Percentiles rank a stretch among this genome's conserved stretches.
These are phyloP conservation scores for Onchidella celtica DNA, from an alignment of 2,888 invertebrate species.

Conservation along the genomic window DNA sequence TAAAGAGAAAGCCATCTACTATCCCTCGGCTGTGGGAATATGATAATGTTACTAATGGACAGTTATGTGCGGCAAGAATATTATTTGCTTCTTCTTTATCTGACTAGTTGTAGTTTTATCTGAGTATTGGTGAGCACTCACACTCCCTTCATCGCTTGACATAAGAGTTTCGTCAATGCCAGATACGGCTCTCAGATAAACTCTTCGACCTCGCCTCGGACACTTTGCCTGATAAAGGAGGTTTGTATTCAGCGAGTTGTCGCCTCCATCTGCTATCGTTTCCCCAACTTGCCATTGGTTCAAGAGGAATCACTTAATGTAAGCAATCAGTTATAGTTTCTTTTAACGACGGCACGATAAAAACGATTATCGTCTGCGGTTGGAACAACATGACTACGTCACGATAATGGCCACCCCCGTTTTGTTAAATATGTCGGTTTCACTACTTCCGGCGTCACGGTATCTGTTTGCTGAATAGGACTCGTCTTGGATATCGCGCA, in stretches of 20 bases:
- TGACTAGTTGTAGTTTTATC: too few relatives aligned
- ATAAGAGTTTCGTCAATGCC: constrained; percentile 3
- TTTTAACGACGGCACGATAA: constrained; percentile 19
- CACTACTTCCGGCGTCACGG: constrained; percentile 25
- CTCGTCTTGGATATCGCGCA: constrained; percentile 24
- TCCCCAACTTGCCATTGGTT: neutral
- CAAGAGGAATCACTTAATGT: neutral
- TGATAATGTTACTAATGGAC: constrained; percentile 4
- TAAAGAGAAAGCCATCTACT: neutral
- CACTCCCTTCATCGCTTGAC: neutral
- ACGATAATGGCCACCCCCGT: constrained; percentile 15
- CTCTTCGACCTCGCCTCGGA: neutral
- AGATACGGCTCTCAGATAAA: constrained; percentile 24
- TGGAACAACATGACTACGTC: too few relatives aligned
- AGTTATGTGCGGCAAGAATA: neutral
- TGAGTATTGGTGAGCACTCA: neutral
- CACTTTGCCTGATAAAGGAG: neutral
- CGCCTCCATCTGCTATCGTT: neutral
- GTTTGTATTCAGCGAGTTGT: neutral
- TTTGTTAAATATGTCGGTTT: constrained; percentile 36
- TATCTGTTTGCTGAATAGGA: constrained; percentile 31
- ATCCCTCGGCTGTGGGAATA: neutral
- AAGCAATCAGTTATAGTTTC: neutral
- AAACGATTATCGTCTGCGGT: constrained; percentile 11
- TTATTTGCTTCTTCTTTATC: too few relatives aligned